Conservation (phyloP, 2,888 invertebrate genomes). For the Scotopteryx bipunctaria region DNA sequence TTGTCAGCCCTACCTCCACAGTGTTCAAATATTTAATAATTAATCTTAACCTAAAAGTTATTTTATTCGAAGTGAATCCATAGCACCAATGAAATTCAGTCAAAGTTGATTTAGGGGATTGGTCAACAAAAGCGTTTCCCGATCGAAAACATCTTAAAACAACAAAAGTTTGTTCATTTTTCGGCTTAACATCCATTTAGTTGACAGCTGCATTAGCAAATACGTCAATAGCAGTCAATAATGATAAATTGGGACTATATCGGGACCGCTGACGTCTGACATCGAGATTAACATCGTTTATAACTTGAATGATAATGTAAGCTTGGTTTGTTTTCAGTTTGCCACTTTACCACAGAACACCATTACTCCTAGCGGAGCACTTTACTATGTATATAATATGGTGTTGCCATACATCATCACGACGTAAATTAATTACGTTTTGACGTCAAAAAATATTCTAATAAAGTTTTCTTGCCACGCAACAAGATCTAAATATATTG, state of each 20-base stretch:
- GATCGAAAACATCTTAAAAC: constrained; percentile 36
- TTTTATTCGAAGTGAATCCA: too few relatives aligned
- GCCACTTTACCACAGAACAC: too few relatives aligned
- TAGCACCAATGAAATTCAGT: constrained; percentile 28
- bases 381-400: too few relatives aligned
- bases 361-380: too few relatives aligned
- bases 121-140: constrained; percentile 34
- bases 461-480: too few relatives aligned
- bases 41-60: too few relatives aligned
- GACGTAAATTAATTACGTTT: too few relatives aligned
- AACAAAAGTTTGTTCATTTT: constrained; percentile 40
- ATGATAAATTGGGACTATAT: constrained; percentile 30
- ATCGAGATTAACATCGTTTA: constrained; percentile 19
- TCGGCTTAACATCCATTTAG: constrained; percentile 42
- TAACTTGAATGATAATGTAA: constrained; percentile 1
- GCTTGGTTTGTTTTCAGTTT: neutral
- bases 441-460: too few relatives aligned
- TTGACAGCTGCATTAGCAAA: constrained; percentile 56
- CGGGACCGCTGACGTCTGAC: constrained; percentile 18
- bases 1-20: too few relatives aligned
- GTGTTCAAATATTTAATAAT: too few relatives aligned
- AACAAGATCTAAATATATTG: too few relatives aligned
- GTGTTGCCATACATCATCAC: too few relatives aligned
- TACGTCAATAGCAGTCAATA: constrained; percentile 47
- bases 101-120: constrained; percentile 31